Evolutionary conservation across 2,888 invertebrate genomes (phyloP).

Genomic region (Metacarcinus magister): DNA sequence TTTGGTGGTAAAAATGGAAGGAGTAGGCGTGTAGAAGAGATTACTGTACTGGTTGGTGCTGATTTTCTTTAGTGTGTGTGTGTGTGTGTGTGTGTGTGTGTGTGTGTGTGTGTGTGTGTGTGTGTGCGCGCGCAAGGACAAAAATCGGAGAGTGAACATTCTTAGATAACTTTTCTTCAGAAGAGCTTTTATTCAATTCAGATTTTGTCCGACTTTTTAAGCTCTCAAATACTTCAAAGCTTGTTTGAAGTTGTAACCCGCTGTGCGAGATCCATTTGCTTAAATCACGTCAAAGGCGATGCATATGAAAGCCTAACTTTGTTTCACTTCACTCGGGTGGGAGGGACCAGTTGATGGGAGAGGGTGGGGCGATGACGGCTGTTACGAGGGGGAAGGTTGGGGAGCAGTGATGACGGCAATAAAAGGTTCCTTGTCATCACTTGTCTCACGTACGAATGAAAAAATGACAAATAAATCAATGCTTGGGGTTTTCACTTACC

Average conservation of each 20-base stretch:
- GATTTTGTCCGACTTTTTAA: constrained; percentile 46
- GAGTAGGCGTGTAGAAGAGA: neutral
- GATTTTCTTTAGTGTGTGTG: neutral
- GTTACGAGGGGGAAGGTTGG: constrained; percentile 34
- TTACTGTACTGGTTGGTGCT: neutral
- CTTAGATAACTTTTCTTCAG: constrained; percentile 44
- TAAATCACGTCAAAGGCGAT: constrained; percentile 68
- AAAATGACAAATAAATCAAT: neutral
- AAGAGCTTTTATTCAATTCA: constrained; percentile 52
- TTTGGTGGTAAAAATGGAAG: neutral
- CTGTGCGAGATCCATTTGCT: constrained; percentile 66
- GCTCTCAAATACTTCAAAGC: constrained; percentile 67
- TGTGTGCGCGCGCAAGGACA: neutral
- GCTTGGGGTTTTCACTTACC: neutral
- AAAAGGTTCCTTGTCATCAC: constrained; percentile 20
- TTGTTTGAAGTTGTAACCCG: constrained; percentile 67
- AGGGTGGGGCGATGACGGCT: constrained; percentile 14
- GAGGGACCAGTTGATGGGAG: neutral
- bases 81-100: neutral
- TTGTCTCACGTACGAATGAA: neutral
- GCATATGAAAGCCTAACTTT: constrained; percentile 63
- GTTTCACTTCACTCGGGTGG: constrained; percentile 62
- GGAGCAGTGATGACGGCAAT: neutral
- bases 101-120: neutral
- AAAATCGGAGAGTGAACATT: neutral